A percentile compares a stretch with the other conserved stretches of the same genome.
These are phyloP conservation scores for Planococcus citri DNA, from an alignment of 1,140 invertebrate genomes.

Conservation along the genomic window DNA sequence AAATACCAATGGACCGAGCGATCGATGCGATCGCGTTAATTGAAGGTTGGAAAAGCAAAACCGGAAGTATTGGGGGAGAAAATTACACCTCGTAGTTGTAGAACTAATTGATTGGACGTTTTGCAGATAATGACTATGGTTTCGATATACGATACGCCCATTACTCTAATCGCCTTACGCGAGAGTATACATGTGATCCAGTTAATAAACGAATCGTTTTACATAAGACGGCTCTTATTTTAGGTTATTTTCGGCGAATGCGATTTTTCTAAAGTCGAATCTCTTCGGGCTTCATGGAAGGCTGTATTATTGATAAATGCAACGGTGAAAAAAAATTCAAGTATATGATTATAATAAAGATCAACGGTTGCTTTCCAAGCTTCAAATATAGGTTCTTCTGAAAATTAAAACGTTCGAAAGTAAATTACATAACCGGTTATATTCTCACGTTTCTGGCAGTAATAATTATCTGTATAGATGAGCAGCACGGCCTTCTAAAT, in stretches of 20 bases:
- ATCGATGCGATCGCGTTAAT: no score
- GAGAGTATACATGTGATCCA: no score
- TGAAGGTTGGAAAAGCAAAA: not conserved
- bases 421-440: constrained; percentile 16
- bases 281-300: not conserved
- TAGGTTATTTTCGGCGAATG: not conserved
- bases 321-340: not conserved
- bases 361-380: not conserved
- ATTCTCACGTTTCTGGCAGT: constrained; percentile 14
- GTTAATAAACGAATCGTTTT: not conserved
- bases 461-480: not conserved
- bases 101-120: not conserved
- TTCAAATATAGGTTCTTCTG: not conserved
- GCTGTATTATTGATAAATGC: not conserved
- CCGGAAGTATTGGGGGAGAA: not conserved
- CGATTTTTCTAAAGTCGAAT: constrained; percentile 3
- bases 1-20: not conserved
- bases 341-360: not conserved
- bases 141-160: no score
- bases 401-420: constrained; percentile 14
- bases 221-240: not conserved
- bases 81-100: constrained; percentile 1
- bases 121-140: not conserved
- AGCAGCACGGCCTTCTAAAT: constrained; percentile 5
- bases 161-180: no score